Evolutionary conservation across 2,888 invertebrate genomes (phyloP).

Genomic region (Malthinus seriepunctatus): DNA sequence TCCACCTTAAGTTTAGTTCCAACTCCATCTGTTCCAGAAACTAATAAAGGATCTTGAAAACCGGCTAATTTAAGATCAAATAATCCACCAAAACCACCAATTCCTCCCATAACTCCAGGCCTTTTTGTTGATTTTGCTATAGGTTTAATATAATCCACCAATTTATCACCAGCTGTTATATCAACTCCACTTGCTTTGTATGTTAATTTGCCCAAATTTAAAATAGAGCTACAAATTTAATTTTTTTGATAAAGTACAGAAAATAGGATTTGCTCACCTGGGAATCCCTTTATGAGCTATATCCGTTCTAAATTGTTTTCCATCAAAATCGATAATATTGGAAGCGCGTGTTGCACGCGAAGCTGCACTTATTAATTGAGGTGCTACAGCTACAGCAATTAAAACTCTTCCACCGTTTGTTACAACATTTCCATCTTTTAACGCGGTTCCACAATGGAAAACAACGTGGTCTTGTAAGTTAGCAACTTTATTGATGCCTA

Average conservation of each 20-base stretch:
- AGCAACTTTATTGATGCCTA: constrained; percentile 63
- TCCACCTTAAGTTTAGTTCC: constrained; percentile 92
- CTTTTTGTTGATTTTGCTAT: constrained; percentile 78
- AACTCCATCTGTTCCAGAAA: constrained; percentile 95
- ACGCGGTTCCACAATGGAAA: constrained; percentile 86
- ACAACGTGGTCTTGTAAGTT: constrained; percentile 61
- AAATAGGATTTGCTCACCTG: constrained; percentile 58
- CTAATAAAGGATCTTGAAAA: constrained; percentile 79
- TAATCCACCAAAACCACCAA: constrained; percentile 94
- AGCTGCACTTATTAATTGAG: constrained; percentile 72
- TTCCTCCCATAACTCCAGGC: constrained; percentile 75
- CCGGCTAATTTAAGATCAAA: constrained; percentile 82
- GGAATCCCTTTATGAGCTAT: constrained; percentile 87
- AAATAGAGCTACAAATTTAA: constrained; percentile 54
- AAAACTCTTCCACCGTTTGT: constrained; percentile 93
- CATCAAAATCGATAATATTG: constrained; percentile 76
- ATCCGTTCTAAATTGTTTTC: constrained; percentile 84
- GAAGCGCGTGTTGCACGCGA: constrained; percentile 75
- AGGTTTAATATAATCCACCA: constrained; percentile 84
- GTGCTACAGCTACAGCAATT: constrained; percentile 72
- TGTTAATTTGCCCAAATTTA: constrained; percentile 68
- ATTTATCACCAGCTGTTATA: constrained; percentile 86
- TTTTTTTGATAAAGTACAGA: background rate
- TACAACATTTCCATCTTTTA: constrained; percentile 58
- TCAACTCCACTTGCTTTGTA: constrained; percentile 93